Base-by-base conservation (phyloP, 2,113 vertebrate species). In the Tachuris rubrigastra region DNA sequence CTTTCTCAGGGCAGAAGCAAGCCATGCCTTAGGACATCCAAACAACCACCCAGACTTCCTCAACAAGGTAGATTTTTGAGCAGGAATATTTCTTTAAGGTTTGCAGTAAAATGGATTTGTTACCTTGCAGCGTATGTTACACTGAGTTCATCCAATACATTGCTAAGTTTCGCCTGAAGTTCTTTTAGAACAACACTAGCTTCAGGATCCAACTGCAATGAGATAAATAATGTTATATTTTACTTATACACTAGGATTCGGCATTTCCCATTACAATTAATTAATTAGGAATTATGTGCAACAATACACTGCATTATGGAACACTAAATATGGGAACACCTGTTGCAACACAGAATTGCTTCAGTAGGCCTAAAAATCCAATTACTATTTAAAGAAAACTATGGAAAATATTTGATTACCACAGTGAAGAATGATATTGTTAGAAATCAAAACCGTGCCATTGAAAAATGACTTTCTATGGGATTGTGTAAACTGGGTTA, bases 131-230 rank as follows among this genome's bases (percentile, higher is more conserved):
- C 98, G 4, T 99, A 99, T 1, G 97, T 98, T 66, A 98, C 85
- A 8, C 99, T 99, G 91, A 99, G 99, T 85, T 99, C 98, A 97
- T 99, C 99, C 97, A 99, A 96, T 16, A 99, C 99, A 1, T 94
- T 98, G 92, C 98, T 99, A 85, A 99, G 99, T 97, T 99, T 99
- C 87, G 98, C 98, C 96, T 99, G 99, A 87, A 99, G 98, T 97
- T 99, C 99, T 97, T 99, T 99, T 21, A 99, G 98, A 94, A 98
- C 94, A 76, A 96, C 93, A 73, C 99, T 99, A 63, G 99, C 99
- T 97, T 99, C 99, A 27, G 98, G 97, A 96, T 99, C 99, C 98
- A 99, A 95, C 99, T 99, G 98, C 68, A 98, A 96, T 97, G 91
- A 98, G 52, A 96, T 6, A 78, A 92, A 49, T 11, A 66, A 47